Conservation (phyloP, 2,797 vertebrate species). For the Chelonia mydas region DNA sequence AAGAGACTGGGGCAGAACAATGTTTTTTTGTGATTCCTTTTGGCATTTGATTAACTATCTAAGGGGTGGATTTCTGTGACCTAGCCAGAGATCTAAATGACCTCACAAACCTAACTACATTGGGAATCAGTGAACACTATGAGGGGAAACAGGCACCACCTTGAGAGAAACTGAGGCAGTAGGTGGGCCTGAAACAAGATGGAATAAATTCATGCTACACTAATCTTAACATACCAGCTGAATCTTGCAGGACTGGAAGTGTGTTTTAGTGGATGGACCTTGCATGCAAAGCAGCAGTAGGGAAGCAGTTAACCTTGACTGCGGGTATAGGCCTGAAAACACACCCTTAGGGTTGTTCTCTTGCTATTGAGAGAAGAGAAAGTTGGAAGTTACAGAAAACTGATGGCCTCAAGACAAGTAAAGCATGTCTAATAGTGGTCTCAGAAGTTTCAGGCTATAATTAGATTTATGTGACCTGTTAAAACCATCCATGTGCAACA, state of each 20-base stretch:
- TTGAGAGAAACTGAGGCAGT: not conserved
- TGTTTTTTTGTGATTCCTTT: no score
- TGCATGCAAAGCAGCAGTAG: not conserved
- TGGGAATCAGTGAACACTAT: not conserved
- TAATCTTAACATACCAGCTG: not conserved
- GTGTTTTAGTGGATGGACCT: not conserved
- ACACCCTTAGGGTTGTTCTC: not conserved
- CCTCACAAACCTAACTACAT: not conserved
- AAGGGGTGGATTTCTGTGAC: no score
- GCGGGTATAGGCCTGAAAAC: not conserved
- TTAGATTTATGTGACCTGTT: not conserved
- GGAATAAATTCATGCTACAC: not conserved
- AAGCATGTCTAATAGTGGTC: not conserved
- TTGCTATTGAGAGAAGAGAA: not conserved
- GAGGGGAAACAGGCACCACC: not conserved
- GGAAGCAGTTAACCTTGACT: not conserved
- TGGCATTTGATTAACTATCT: not conserved
- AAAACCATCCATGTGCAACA: not conserved
- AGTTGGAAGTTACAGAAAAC: not conserved
- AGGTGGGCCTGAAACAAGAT: not conserved
- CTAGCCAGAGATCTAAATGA: not conserved
- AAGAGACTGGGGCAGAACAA: not conserved
- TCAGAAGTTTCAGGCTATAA: not conserved
- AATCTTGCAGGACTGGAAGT: not conserved
- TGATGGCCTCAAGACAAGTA: not conserved